Evolutionary conservation across 2,888 invertebrate genomes (phyloP).

Genomic region (Cephus pulcher): DNA sequence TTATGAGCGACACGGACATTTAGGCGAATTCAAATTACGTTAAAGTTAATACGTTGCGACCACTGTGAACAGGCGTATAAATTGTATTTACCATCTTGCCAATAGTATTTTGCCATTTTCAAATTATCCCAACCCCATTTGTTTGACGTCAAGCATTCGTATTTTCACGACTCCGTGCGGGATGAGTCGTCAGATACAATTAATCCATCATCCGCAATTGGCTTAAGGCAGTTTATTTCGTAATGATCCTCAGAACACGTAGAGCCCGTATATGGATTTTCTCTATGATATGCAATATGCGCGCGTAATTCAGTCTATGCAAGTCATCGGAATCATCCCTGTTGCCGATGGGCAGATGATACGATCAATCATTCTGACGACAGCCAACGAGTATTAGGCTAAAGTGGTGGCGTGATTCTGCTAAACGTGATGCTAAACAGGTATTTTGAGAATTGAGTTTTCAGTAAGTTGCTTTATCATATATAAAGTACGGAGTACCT

Average conservation of each 20-base stretch:
- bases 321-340: conserved; percentile 62
- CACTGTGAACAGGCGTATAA: background rate
- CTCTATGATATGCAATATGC: conserved; percentile 53
- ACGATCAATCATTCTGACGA: conserved; percentile 59
- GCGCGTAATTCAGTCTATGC: conserved; percentile 60
- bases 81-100: background rate
- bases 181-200: conserved; percentile 47
- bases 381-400: conserved; percentile 53
- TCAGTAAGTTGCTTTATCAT: background rate
- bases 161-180: background rate
- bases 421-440: conserved; percentile 56
- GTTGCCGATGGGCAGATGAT: conserved; percentile 31
- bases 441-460: conserved; percentile 24
- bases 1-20: conserved; percentile 29
- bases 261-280: conserved; percentile 44
- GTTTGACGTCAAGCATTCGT: background rate
- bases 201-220: conserved; percentile 59
- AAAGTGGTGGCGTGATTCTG: conserved; percentile 60
- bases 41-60: background rate
- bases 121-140: background rate
- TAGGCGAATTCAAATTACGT: background rate
- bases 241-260: conserved; percentile 23
- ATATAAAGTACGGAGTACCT: background rate
- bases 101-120: background rate
- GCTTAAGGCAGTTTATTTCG: conserved; percentile 50